phyloP scores from a whole-genome alignment of 2,888 invertebrate genomes.

The Phaonia tiefii region DNA sequence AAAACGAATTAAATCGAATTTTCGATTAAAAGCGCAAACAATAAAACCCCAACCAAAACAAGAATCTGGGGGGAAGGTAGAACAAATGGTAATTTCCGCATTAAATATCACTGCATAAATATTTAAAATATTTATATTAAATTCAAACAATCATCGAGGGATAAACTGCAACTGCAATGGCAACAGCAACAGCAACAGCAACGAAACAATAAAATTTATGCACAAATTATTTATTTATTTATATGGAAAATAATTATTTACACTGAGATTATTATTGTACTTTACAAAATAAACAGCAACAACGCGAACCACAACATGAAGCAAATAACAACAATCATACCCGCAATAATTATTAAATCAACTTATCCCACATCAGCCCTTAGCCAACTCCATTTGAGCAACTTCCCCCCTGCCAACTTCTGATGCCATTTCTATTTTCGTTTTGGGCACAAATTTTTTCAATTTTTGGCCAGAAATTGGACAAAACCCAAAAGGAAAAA shows the following conservation, averaged over 20 bases:
- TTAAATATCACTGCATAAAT: slow-evolving; percentile 25
- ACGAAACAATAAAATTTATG: no score
- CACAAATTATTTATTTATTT: no score
- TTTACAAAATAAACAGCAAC: not conserved
- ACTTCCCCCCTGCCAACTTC: slow-evolving; percentile 12
- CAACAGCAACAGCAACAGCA: no score
- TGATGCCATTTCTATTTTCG: not conserved
- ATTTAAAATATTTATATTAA: slow-evolving; percentile 31
- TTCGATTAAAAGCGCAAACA: slow-evolving; percentile 26
- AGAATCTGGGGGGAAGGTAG: not conserved
- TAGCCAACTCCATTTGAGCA: not conserved
- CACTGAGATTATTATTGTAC: slow-evolving; percentile 11
- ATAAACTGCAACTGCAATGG: no score
- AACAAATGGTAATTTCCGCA: not conserved
- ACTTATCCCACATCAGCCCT: slow-evolving; percentile 5
- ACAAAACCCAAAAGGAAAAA: no score
- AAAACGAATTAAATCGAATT: slow-evolving; percentile 25
- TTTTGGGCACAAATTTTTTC: no score
- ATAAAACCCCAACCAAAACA: not conserved
- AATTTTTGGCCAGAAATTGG: not conserved
- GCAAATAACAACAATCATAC: not conserved
- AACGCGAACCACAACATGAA: not conserved
- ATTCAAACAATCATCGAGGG: not conserved
- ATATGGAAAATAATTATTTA: slow-evolving; percentile 20
- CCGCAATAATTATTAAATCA: slow-evolving; percentile 9